Percentiles rank a stretch among this genome's conserved stretches.
phyloP scores from a whole-genome alignment of 2,888 invertebrate species.

The Reticulitermes lucifugus region DNA sequence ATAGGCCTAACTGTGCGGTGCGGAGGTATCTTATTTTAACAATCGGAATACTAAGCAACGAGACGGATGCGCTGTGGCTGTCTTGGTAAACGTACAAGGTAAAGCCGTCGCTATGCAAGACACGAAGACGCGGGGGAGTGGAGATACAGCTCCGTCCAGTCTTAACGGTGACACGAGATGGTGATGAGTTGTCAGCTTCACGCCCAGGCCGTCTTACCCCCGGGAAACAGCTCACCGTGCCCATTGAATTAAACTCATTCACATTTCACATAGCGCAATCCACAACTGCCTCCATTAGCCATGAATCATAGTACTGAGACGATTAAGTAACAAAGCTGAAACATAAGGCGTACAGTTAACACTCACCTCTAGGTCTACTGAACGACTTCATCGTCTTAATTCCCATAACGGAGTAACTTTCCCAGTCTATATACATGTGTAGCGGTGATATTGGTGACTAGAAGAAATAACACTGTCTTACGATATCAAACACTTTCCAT shows the following conservation, averaged over 20 bases:
- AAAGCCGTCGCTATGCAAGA: too few species aligned
- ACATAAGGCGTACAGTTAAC: neutral
- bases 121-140: too few species aligned
- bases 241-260: neutral
- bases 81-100: too few species aligned
- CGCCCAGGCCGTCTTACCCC: too few species aligned
- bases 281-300: neutral
- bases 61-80: too few species aligned
- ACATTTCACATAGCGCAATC: neutral
- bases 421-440: conserved; percentile 54
- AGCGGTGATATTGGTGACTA: conserved; percentile 30
- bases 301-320: neutral
- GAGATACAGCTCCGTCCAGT: too few species aligned
- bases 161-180: too few species aligned
- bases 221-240: too few species aligned
- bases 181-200: too few species aligned
- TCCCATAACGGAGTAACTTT: conserved; percentile 77
- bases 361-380: conserved; percentile 85
- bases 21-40: too few species aligned
- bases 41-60: too few species aligned
- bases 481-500: neutral
- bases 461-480: conserved; percentile 28
- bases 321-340: neutral
- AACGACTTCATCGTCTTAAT: conserved; percentile 90
- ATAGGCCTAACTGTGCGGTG: too few species aligned